Percentiles rank a stretch among this genome's conserved stretches.
These are phyloP conservation scores for Trichopoda pennipes DNA, from an alignment of 2,888 invertebrate species.

Conservation along the genomic window DNA sequence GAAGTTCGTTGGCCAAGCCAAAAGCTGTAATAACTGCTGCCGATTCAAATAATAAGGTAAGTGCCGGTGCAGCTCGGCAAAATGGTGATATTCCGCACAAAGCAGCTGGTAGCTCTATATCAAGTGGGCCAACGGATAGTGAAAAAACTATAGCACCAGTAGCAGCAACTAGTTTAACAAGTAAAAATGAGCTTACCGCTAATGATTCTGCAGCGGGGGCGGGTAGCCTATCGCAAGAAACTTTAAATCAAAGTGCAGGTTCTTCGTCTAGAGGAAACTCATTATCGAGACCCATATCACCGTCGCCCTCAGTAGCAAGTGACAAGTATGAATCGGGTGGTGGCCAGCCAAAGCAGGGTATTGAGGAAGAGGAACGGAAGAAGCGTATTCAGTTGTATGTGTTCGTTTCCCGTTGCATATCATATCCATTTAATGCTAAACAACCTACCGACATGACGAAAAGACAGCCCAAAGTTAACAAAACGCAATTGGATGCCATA, in stretches of 20 bases:
- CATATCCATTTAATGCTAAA: slow-evolving; percentile 99
- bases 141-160: slow-evolving; percentile 77
- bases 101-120: slow-evolving; percentile 71
- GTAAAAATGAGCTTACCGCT: slow-evolving; percentile 59
- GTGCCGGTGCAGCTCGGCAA: slow-evolving; percentile 77
- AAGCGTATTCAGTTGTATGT: slow-evolving; percentile 97
- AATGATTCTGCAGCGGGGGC: slow-evolving; percentile 61
- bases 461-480: slow-evolving; percentile 96
- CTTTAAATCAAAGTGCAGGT: slow-evolving; percentile 84
- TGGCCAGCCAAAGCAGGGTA: slow-evolving; percentile 61
- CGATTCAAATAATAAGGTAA: slow-evolving; percentile 72
- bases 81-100: slow-evolving; percentile 81
- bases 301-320: slow-evolving; percentile 94
- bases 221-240: slow-evolving; percentile 84
- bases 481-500: slow-evolving; percentile 96
- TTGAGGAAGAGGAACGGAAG: slow-evolving; percentile 96
- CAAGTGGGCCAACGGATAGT: slow-evolving; percentile 63
- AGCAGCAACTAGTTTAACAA: slow-evolving; percentile 56
- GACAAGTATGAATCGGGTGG: slow-evolving; percentile 88
- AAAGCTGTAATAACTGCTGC: slow-evolving; percentile 72
- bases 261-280: slow-evolving; percentile 84
- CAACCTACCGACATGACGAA: slow-evolving; percentile 99
- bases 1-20: slow-evolving; percentile 68
- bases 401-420: slow-evolving; percentile 97
- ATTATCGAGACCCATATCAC: slow-evolving; percentile 90